A percentile compares a stretch with the other conserved stretches of the same genome.
phyloP scores from a whole-genome alignment of 1,140 invertebrate genomes.

The Aphelenchoides avenae region DNA sequence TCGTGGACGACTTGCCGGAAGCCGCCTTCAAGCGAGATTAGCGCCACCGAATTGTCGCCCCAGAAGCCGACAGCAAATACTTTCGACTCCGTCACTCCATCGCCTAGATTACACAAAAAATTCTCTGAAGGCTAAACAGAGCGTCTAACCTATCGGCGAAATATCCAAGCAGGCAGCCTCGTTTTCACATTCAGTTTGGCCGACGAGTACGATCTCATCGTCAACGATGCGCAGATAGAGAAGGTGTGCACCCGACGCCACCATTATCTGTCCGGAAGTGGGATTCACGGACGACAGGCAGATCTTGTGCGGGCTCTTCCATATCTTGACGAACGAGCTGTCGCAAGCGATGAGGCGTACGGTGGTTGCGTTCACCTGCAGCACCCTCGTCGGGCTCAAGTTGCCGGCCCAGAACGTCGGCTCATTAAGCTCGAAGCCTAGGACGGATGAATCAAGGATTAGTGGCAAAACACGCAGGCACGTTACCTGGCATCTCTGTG shows the following conservation, averaged over 20 bases:
- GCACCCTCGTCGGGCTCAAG: slow-evolving; percentile 75
- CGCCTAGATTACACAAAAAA: background rate
- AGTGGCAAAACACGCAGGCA: slow-evolving; percentile 29
- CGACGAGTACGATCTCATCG: slow-evolving; percentile 63
- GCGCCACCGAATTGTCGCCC: slow-evolving; percentile 89
- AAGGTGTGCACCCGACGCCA: slow-evolving; percentile 79
- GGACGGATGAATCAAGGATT: slow-evolving; percentile 25
- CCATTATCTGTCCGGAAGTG: slow-evolving; percentile 72
- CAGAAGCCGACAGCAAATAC: slow-evolving; percentile 88
- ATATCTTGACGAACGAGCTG: slow-evolving; percentile 9
- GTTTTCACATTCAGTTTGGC: slow-evolving; percentile 72
- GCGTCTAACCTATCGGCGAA: slow-evolving; percentile 69
- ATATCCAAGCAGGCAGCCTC: slow-evolving; percentile 95
- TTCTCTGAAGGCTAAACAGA: slow-evolving; percentile 6
- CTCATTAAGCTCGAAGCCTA: slow-evolving; percentile 75
- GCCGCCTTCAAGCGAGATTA: slow-evolving; percentile 75
- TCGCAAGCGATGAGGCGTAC: slow-evolving; percentile 58
- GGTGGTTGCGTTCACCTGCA: slow-evolving; percentile 74
- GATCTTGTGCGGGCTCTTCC: slow-evolving; percentile 9
- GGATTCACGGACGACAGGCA: slow-evolving; percentile 67
- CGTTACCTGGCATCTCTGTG: slow-evolving; percentile 72
- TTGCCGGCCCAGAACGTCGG: slow-evolving; percentile 92
- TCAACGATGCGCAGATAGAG: slow-evolving; percentile 79
- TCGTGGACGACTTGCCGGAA: slow-evolving; percentile 74
- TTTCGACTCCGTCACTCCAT: slow-evolving; percentile 65